Evolutionary conservation across 2,113 vertebrate species (phyloP), one percentile per base, ranked within the genome.

Genomic region (Vidua macroura): DNA sequence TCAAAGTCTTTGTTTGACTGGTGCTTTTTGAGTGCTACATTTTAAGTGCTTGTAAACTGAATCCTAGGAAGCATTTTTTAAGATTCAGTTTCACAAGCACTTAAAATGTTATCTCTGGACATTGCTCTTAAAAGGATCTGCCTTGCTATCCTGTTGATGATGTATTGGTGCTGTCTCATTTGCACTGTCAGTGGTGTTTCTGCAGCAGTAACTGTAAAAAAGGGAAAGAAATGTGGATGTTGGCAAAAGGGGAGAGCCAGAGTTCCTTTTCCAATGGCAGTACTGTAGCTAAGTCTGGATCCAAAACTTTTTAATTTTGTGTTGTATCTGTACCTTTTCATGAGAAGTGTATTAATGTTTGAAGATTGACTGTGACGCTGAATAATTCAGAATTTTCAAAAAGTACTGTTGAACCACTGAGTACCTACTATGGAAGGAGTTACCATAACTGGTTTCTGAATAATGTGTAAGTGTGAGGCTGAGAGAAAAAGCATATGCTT

Each of bases 221-320:
- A 64, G 35, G 43, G 58, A 64, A 70, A 39, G 28, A 88, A 68
- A 31, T 17, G 9, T 0, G 0, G 6, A 8, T 52, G 4, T 39
- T 64, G 44, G 46, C 43, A 35, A 52, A 73, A 80, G 27, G 30
- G 22, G 18, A 68, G 11, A 18, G 5, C 9, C 18, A 10, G 41
- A 23, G 14, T 31, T 28, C 27, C 24, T 93, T 80, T 66, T 84
- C 48, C 51, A n/a, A 0, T 43, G 27, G 20, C 52, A 75, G 20
- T 46, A 59, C 39, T 35, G 4, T n/a, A 43, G 14, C 20, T 11
- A 24, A 72, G 20, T 44, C 58, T 67, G 28, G 55, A 59, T 48
- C 25, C 37, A 67, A 78, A 94, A 49, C 28, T 30, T 70, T 33
- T 66, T 37, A 13, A 68, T 55, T 85, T 78, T 39, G 20, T 10